Base-by-base conservation (phyloP, 2,888 invertebrate genomes). In the Trilocha varians region DNA sequence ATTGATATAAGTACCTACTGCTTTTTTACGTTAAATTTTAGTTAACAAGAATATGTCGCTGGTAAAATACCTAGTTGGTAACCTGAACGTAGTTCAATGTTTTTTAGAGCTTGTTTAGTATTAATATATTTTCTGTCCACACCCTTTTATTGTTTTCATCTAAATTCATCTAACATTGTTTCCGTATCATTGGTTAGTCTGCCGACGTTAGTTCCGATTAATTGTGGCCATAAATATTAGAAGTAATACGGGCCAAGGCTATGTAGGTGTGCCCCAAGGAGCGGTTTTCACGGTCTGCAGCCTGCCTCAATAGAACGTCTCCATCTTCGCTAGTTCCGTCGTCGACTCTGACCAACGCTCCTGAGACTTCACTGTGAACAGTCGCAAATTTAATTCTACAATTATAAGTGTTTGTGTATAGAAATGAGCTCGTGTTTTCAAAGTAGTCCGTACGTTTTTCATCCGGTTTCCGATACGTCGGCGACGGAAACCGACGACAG, bases 401-500 rank as follows among this genome's bases (percentile, higher is more conserved):
- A 45, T 47, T 41, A 39, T 37, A 44, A 35, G 44, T 45, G 41
- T 32, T 43, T 38, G 6, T 15, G 33, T 13, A 35, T 3, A 32
- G 62, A 48, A 44, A 84, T 84, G 84, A 80, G 77, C 56, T 79
- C 84, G 1, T 85, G 85, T 52, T 83, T 80, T 43, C 53, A 73
- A 34, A 65, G 57, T 39, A 71, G 73, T 47, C 84, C 85, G 33
- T 82, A 84, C 45, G 78, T 82, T 52, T 85, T 84, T 59, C 71
- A 82, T 49, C 82, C 83, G 2, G 74, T 74, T 38, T 85, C 86
- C 3, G 85, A 86, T 40, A 73, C 77, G 9, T 85, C 87, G 13
- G 78, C 76, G 3, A 85, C 86, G 5, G 87, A 87, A 57, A 74
- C 86, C 1, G 83, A 82, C 45, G 82, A 82, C 38, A 84, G 78